A percentile compares a stretch with the other conserved stretches of the same genome.
Evolutionary conservation across 2,797 vertebrate species (phyloP).

Genomic region (Scarus forsteni): DNA sequence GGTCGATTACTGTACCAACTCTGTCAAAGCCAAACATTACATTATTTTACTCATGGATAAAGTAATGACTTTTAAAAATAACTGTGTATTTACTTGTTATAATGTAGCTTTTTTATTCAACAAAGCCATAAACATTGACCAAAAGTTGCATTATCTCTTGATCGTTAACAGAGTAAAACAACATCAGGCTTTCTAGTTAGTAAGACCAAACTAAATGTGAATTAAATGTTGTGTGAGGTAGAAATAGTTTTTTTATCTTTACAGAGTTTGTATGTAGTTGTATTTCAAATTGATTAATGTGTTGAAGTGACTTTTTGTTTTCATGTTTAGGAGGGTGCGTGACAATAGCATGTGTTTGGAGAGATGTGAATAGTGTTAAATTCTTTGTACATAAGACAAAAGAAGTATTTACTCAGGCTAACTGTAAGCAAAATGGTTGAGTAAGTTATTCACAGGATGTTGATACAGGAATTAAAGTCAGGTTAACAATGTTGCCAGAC

Average conservation of each 20-base stretch:
- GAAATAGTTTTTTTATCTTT: background rate
- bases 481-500: constrained; percentile 1
- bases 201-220: constrained; percentile 23
- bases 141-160: constrained; percentile 16
- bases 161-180: background rate
- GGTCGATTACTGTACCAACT: constrained; percentile 21
- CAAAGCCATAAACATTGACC: background rate
- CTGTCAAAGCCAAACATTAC: background rate
- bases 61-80: background rate
- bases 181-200: constrained; percentile 8
- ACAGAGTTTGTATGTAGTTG: constrained; percentile 43
- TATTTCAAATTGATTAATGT: constrained; percentile 19
- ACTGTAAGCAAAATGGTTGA: constrained; percentile 12
- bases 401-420: constrained; percentile 19
- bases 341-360: background rate
- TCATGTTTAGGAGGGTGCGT: constrained; percentile 35
- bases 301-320: constrained; percentile 4
- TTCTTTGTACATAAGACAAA: constrained; percentile 22
- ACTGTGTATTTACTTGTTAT: constrained; percentile 2
- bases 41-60: background rate
- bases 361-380: background rate
- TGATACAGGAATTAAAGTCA: background rate
- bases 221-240: constrained; percentile 20
- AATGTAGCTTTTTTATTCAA: background rate
- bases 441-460: constrained; percentile 1